These are phyloP conservation scores for Nothocercus julius DNA, from an alignment of 2,113 vertebrate species.

Conservation along the genomic window DNA sequence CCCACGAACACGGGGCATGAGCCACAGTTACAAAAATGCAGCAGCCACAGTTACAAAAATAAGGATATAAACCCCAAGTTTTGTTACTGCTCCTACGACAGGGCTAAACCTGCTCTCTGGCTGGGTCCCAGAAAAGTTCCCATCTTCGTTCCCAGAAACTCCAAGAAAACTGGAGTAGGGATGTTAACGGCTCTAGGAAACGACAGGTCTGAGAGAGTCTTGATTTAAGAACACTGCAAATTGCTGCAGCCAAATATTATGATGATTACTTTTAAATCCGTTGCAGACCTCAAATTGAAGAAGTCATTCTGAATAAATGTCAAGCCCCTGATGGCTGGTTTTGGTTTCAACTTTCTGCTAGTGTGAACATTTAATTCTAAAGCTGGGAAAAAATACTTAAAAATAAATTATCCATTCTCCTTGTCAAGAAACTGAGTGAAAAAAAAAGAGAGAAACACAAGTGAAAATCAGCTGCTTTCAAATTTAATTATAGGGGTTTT, in stretches of 20 bases:
- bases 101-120: not conserved
- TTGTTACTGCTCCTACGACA: not conserved
- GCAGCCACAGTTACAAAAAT: not conserved
- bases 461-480: slow-evolving; percentile 27
- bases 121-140: not conserved
- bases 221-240: not conserved
- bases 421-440: not conserved
- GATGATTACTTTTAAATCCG: not conserved
- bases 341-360: slow-evolving; percentile 32
- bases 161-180: not conserved
- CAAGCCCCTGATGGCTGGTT: not conserved
- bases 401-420: not conserved
- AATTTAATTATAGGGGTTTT: slow-evolving; percentile 6
- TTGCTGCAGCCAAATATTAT: not conserved
- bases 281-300: not conserved
- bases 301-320: not conserved
- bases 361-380: not conserved
- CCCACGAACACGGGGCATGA: not conserved
- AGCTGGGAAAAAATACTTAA: not conserved
- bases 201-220: not conserved
- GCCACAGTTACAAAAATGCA: too few relatives aligned
- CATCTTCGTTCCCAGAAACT: not conserved
- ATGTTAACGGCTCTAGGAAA: slow-evolving; percentile 17
- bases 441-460: not conserved
- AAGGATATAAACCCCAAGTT: not conserved